These are phyloP conservation scores for Nanorana parkeri DNA, from an alignment of 2,113 vertebrate species.

Conservation along the genomic window DNA sequence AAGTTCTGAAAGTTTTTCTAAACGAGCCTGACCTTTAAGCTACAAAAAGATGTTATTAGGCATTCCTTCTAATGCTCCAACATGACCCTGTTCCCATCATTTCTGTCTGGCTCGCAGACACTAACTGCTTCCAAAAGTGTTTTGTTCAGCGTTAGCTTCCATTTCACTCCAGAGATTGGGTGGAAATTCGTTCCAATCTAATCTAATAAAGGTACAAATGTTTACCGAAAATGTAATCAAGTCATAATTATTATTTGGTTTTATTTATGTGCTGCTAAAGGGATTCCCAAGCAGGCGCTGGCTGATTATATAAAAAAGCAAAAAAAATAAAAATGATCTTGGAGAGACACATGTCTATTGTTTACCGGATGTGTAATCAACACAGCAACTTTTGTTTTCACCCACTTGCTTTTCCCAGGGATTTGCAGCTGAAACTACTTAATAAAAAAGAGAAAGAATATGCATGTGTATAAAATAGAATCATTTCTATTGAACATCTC, in stretches of 20 bases:
- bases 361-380: constrained; percentile 57
- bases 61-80: not conserved
- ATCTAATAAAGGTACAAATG: constrained; percentile 63
- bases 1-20: not conserved
- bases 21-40: not conserved
- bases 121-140: constrained; percentile 61
- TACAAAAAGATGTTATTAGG: not conserved
- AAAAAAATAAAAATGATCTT: constrained; percentile 65
- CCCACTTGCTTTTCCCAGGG: constrained; percentile 11
- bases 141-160: constrained; percentile 59
- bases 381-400: constrained; percentile 59
- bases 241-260: constrained; percentile 60
- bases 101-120: constrained; percentile 7
- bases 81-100: constrained; percentile 3
- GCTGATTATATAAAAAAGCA: constrained; percentile 63
- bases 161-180: constrained; percentile 58
- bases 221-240: constrained; percentile 65
- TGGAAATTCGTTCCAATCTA: constrained; percentile 61
- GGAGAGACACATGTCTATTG: constrained; percentile 61
- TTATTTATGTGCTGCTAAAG: constrained; percentile 64
- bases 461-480: not conserved
- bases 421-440: constrained; percentile 39
- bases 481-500: not conserved
- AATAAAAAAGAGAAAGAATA: constrained; percentile 30
- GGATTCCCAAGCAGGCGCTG: constrained; percentile 62